Evolutionary conservation across 2,797 vertebrate genomes (phyloP), one percentile per base, ranked within the genome.

Genomic region (Hypotaenidia philippensis): DNA sequence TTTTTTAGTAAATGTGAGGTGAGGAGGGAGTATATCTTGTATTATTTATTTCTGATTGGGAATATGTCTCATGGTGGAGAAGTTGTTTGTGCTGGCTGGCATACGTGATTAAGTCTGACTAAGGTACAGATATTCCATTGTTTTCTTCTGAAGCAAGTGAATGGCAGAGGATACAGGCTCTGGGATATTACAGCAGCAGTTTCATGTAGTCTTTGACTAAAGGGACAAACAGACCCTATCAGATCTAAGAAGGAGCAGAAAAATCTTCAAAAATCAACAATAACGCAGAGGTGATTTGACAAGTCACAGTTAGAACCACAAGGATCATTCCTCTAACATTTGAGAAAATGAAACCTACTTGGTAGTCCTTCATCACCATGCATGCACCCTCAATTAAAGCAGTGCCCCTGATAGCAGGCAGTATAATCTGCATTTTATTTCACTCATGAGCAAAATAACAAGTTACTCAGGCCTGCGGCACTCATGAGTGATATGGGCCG

Each of bases 381-480:
- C 82, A 52, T 87, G 95, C 95, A 97, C 96, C 97, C 98, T 98
- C 97, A 97, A 97, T 98, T 98, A 98, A 98, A 97, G 96, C 96
- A 95, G 97, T 97, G 97, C 96, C 98, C 97, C 97, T 97, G 98
- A 98, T 97, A 98, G 97, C 95, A 97, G 93, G 97, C 97, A 97
- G 96, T 97, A 87, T 97, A 98, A 98, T 98, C 98, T 98, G 97
- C 98, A 98, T 98, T 98, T 98, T 98, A 98, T 98, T 98, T 98
- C 97, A 98, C 98, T 98, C 98, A 96, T 91, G 98, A 98, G 98
- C 97, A 98, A 98, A 98, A 98, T 98, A 98, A 98, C 98, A 97
- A 98, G 98, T 98, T 98, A 98, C 97, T 98, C 98, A 98, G 97
- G 98, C 98, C 98, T 98, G 98, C 92, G 98, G 98, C 98, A 98